Evolutionary conservation across 2,113 vertebrate species (phyloP).

Genomic region (Sorex araneus): DNA sequence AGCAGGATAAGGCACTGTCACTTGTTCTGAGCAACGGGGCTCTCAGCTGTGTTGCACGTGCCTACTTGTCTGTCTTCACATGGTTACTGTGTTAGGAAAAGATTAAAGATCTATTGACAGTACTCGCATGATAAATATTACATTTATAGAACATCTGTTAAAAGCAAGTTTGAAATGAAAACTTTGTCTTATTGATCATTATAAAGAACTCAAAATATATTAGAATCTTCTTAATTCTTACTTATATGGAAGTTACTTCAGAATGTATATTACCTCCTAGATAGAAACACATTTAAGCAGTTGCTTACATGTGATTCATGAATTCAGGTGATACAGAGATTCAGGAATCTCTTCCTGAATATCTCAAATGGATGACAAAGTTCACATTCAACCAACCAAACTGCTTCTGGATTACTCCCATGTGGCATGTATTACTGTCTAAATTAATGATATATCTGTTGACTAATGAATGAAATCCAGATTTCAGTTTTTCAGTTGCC

Average conservation of each 20-base stretch:
- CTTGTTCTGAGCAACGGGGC: not conserved
- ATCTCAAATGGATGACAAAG: not conserved
- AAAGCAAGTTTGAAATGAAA: not conserved
- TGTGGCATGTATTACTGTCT: not conserved
- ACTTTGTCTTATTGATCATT: not conserved
- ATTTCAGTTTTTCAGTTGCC: not conserved
- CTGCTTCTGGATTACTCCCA: not conserved
- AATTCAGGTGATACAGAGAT: too few species aligned
- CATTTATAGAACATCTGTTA: not conserved
- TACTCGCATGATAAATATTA: conserved; percentile 19
- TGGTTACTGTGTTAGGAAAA: not conserved
- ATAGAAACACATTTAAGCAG: not conserved
- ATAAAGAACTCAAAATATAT: not conserved
- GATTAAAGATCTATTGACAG: not conserved
- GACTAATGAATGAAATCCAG: not conserved
- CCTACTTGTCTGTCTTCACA: not conserved
- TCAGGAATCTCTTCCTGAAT: not conserved
- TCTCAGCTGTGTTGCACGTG: not conserved
- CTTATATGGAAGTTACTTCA: not conserved
- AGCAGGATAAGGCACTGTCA: not conserved
- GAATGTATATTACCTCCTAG: not conserved
- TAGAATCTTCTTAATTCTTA: not conserved
- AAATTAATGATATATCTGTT: not conserved
- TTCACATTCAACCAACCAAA: not conserved
- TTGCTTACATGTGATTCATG: not conserved